Evolutionary conservation across 2,113 vertebrate genomes (phyloP), one percentile per base, ranked within the genome.

Genomic region (Actinemys pallida): DNA sequence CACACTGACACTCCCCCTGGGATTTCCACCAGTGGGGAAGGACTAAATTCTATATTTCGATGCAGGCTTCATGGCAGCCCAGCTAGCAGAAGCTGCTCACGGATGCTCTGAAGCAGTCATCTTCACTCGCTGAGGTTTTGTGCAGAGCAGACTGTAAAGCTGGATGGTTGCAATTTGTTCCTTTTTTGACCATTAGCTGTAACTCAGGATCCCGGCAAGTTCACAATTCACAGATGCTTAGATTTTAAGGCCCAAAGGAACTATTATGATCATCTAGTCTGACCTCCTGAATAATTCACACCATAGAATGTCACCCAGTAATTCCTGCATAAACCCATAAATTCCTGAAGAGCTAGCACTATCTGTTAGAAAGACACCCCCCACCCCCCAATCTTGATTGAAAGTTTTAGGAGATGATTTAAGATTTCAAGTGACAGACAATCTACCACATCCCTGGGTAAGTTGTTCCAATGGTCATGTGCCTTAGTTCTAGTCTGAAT

Each of bases 401-500:
- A 93, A 92, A 84, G 54, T 82, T 53, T 45, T 76, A 76, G 57
- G 93, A 83, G 54, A 72, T 88, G 79, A 82, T 72, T 56, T 53
- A 50, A 35, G 20, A 83, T 90, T 52, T 54, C 65, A 94, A 90
- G 79, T 50, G 92, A 90, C n/a, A 25, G 88, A 81, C 94, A 92
- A 97, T 90, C 90, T 78, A 90, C 90, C 93, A 93, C 81, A 29
- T 88, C 90, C 53, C 89, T 84, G n/a, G 9, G 19, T 39, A 88
- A 78, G 82, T 50, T 91, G 49, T 47, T 76, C 57, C 65, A 94
- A 59, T 56, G 35, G 56, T 92, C 89, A 95, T 1, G 65, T 92
- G 50, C 50, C 31, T 90, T 69, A 47, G 75, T 79, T 93, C 50
- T 65, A 65, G 59, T 69, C 83, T 91, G 90, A 86, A 9, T 94